A percentile compares a stretch with the other conserved stretches of the same genome.
phyloP scores from a whole-genome alignment of 2,113 vertebrate genomes.

The Anoura caudifer region DNA sequence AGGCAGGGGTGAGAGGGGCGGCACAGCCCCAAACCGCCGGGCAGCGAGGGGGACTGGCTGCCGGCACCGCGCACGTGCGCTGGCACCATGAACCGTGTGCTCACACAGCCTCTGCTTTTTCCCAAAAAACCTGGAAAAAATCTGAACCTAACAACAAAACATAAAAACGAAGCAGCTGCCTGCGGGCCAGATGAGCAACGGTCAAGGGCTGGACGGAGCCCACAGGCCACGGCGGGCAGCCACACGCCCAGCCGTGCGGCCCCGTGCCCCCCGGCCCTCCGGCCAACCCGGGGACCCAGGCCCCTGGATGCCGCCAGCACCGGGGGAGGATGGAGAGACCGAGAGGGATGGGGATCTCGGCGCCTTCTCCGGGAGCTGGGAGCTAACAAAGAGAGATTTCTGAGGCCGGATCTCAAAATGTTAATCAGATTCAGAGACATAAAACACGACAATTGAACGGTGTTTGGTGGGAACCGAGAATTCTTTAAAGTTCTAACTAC shows the following conservation, averaged over 20 bases:
- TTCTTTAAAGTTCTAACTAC: conserved; percentile 81
- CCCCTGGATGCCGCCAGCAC: background rate
- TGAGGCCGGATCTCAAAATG: conserved; percentile 83
- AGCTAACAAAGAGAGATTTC: conserved; percentile 81
- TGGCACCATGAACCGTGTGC: rapidly evolving
- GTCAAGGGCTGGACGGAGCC: background rate
- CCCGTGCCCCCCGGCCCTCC: background rate
- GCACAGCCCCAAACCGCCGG: background rate
- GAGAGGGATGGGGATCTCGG: background rate
- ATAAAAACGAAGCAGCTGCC: background rate
- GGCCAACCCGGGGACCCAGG: too few species aligned
- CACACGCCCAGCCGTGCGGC: rapidly evolving
- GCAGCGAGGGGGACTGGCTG: background rate
- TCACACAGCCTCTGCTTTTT: background rate
- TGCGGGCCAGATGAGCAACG: background rate
- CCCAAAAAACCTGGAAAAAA: background rate
- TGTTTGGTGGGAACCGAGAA: conserved; percentile 81
- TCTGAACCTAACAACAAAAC: background rate
- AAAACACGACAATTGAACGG: conserved; percentile 84
- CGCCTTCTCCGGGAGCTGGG: conserved; percentile 60
- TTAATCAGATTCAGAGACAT: conserved; percentile 87
- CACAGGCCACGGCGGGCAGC: too few species aligned
- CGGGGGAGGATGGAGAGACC: background rate
- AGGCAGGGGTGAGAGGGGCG: background rate
- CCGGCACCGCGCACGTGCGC: rapidly evolving